Evolutionary conservation across 2,888 invertebrate genomes (phyloP), one percentile per base, ranked within the genome.

Genomic region (Cloeon dipterum): DNA sequence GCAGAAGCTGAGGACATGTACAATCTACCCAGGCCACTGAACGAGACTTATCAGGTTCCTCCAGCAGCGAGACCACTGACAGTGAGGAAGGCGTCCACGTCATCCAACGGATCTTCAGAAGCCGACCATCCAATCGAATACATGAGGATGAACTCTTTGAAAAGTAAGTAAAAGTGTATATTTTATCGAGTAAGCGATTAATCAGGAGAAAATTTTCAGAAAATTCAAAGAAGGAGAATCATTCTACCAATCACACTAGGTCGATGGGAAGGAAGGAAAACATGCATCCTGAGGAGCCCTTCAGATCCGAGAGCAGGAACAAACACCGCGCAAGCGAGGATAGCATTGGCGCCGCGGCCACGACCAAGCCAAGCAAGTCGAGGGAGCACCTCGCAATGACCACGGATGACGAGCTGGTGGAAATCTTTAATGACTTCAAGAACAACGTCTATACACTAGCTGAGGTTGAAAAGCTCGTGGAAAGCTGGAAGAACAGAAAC

Each of bases 341-440:
- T 11, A 8, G 8, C 10, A 10, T 25, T 2, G 25, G 11, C 11
- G 13, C 13, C 25, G 11, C 47, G 3, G 32, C 43, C 1, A 38
- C 23, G 13, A 47, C 46, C 5, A 47, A 43, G 32, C 41, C 46
- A 5, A 45, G 46, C 10, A 55, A 51, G 26, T 51, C 50, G 1
- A 44, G 49, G 3, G 54, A 53, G 20, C 45, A 48, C 0, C 47
- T 52, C 1, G 49, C 50, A 20, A 8, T 7, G 23, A 26, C 32
- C 11, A 36, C 32, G 25, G 75, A 83, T 51, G 79, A 79, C 43
- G 83, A 86, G 51, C 61, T 86, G 40, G 68, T 77, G 3, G 83
- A 85, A 58, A 81, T 86, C 36, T 79, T 86, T 52, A 79, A 74
- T 49, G 83, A 85, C 49, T 85, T 82, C 49, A 85, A 86, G 54